phyloP scores from a whole-genome alignment of 1,140 invertebrate genomes.

The Diachasma alloeum region DNA sequence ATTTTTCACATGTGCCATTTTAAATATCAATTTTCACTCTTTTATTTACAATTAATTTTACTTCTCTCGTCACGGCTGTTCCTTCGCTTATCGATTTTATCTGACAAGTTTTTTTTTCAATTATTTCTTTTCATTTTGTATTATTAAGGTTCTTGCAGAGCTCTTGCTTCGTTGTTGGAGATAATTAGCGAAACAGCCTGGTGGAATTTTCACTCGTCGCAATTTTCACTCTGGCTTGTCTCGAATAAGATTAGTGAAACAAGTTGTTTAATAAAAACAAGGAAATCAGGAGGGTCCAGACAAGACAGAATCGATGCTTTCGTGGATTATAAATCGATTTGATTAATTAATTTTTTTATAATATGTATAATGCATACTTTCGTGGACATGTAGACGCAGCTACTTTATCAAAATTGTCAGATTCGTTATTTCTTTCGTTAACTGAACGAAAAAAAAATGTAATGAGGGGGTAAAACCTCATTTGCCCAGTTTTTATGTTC shows the following conservation, averaged over 20 bases:
- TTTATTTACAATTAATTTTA: constrained; percentile 10
- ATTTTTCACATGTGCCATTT: background rate
- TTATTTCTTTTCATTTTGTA: background rate
- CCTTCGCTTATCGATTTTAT: background rate
- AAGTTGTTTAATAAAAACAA: background rate
- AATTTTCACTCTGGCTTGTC: constrained; percentile 5
- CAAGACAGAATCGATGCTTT: constrained; percentile 4
- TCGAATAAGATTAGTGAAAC: background rate
- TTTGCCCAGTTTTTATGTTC: too few relatives aligned
- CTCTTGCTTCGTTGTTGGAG: constrained; percentile 24
- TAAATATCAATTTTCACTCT: background rate
- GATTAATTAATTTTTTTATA: background rate
- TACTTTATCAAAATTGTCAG: constrained; percentile 2
- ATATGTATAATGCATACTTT: constrained; percentile 37
- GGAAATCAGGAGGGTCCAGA: background rate
- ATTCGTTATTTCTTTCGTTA: background rate
- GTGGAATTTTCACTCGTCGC: background rate
- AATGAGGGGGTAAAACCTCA: background rate
- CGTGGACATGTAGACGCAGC: constrained; percentile 40
- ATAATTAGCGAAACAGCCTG: constrained; percentile 28
- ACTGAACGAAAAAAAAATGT: background rate
- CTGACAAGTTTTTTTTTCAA: background rate
- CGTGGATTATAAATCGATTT: background rate
- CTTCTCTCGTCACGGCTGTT: background rate
- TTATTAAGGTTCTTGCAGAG: background rate